A percentile compares a stretch with the other conserved stretches of the same genome.
phyloP scores from a whole-genome alignment of 2,888 invertebrate genomes.

The Oasisia sp. region DNA sequence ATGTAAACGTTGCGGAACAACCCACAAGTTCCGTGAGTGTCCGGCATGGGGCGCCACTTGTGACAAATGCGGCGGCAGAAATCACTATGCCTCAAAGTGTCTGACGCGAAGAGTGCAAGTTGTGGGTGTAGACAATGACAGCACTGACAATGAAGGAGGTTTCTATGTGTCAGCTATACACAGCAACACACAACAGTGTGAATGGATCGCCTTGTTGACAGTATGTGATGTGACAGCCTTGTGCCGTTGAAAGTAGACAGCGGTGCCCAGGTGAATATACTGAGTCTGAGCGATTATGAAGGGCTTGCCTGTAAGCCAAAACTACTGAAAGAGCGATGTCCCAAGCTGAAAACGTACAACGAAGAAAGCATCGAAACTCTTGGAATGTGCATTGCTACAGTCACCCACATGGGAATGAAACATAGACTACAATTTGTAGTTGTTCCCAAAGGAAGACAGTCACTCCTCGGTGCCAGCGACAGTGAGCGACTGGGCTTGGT shows the following conservation, averaged over 20 bases:
- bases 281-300: not conserved
- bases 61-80: not conserved
- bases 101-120: not conserved
- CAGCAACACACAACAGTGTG: not conserved
- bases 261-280: not conserved
- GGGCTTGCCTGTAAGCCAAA: not conserved
- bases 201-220: not conserved
- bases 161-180: not conserved
- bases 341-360: not conserved
- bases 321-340: not conserved
- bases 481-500: not conserved
- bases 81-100: not conserved
- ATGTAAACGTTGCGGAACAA: not conserved
- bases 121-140: constrained; percentile 3
- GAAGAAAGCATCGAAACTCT: not conserved
- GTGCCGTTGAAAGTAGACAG: not conserved
- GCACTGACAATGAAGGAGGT: not conserved
- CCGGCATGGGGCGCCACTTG: not conserved
- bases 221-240: not conserved
- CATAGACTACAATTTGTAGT: too few relatives aligned
- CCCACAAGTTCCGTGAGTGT: not conserved
- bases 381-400: too few relatives aligned
- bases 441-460: not conserved
- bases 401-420: too few relatives aligned
- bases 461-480: not conserved